Conservation (phyloP, 2,113 vertebrate genomes). For the Gobius niger region DNA sequence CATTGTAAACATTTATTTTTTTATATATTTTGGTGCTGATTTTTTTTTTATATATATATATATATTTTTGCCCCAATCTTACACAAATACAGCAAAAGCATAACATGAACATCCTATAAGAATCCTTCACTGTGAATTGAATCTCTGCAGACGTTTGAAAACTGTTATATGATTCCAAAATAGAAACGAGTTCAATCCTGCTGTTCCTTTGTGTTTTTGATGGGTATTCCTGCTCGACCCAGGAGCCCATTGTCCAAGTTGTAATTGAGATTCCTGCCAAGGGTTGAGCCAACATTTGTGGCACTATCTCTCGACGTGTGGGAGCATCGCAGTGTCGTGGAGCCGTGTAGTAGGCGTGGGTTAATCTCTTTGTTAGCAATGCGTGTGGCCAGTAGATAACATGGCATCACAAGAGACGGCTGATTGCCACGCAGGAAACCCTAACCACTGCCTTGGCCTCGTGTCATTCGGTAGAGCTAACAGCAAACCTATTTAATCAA, state of each 20-base stretch:
- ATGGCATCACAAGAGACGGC: conserved; percentile 23
- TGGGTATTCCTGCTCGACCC: conserved; percentile 15
- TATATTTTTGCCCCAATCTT: conserved; percentile 6
- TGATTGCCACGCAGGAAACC: conserved; percentile 7
- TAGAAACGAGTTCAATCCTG: conserved; percentile 7
- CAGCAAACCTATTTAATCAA: neutral
- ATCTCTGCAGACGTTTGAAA: conserved; percentile 10
- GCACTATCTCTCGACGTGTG: conserved; percentile 8
- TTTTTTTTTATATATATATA: neutral
- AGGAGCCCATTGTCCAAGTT: conserved; percentile 18
- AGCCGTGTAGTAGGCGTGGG: neutral
- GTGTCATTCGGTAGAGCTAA: neutral
- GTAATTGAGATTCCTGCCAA: conserved; percentile 41
- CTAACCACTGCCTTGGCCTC: conserved; percentile 1
- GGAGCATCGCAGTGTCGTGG: conserved; percentile 2
- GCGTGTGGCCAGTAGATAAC: conserved; percentile 25
- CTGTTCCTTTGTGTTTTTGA: conserved; percentile 26
- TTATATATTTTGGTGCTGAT: neutral
- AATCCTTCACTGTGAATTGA: conserved; percentile 18
- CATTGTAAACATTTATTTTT: no score
- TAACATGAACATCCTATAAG: neutral
- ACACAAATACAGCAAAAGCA: conserved; percentile 6
- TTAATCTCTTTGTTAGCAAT: conserved; percentile 18
- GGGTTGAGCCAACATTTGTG: conserved; percentile 14
- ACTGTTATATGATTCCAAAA: conserved; percentile 33